Base-by-base conservation (phyloP, 2,888 invertebrate species). In the Acronicta psi region DNA sequence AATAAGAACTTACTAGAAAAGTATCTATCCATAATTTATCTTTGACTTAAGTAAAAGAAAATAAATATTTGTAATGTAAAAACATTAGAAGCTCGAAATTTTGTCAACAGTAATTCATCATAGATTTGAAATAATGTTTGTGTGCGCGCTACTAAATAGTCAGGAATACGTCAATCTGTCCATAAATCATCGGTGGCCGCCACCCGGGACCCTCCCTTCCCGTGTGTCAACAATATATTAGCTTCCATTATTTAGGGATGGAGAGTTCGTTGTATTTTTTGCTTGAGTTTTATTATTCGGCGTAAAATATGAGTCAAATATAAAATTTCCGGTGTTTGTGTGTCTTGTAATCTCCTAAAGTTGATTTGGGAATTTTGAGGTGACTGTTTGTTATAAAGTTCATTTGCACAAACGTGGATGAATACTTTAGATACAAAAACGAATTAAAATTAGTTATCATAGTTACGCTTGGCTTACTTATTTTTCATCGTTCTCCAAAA, bases 181-280 rank as follows among this genome's bases (percentile, higher is more conserved):
- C 86, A 91, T 90, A 89, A 90, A 90, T 92, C 89, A 91, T 87
- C 79, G 75, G 70, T 67, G 75, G 79, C 78, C 60, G 61, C 72
- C 70, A 65, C 60, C 59, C 50, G 57, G 71, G 69, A 52, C 69
- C 75, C 71, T 66, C 72, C 74, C 71, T 60, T 61, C 80, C 76
- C 76, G 51, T 77, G 80, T 89, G 88, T 88, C 89, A 88, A 88
- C 89, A 87, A 87, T 87, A 85, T 87, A 87, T 87, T 85, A 83
- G 81, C 78, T 83, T 83, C 83, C 84, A 84, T 89, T 89, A 88
- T 88, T 86, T 84, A 86, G 81, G 82, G 77, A 77, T 78, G 77
- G 74, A 73, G 71, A 71, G 68, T 68, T 74, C 60, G 64, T 79
- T 69, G 70, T 75, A 75, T 76, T 77, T 75, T 80, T 77, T 62